Evolutionary conservation across 2,888 invertebrate species (phyloP).

Genomic region (Tryphoninae sp.): DNA sequence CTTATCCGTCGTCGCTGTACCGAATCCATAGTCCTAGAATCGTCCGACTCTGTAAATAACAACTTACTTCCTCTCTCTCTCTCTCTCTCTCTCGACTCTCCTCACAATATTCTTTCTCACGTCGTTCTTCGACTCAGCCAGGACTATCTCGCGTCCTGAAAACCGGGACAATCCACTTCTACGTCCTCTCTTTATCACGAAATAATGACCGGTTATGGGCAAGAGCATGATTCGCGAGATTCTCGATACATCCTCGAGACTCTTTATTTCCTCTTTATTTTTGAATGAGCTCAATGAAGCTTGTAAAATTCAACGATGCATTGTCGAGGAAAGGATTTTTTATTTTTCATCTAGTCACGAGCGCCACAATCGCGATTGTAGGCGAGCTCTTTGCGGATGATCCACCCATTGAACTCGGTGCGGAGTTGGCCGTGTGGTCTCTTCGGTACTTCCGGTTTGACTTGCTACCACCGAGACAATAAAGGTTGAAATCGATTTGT

Average conservation of each 20-base stretch:
- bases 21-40: conserved; percentile 34
- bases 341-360: neutral
- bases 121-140: neutral
- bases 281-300: neutral
- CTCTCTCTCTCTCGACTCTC: neutral
- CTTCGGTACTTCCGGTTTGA: too few species aligned
- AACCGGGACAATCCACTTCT: conserved; percentile 26
- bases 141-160: conserved; percentile 9
- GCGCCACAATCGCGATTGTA: neutral
- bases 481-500: too few species aligned
- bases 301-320: conserved; percentile 2
- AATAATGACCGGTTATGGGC: neutral
- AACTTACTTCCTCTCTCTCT: neutral
- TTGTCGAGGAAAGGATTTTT: neutral
- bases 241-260: neutral
- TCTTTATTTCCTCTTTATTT: neutral
- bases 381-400: neutral
- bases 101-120: neutral
- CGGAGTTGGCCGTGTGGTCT: neutral
- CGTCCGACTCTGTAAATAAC: neutral
- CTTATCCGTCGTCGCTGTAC: conserved; percentile 35
- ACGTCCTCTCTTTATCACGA: conserved; percentile 6
- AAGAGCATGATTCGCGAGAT: conserved; percentile 3
- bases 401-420: neutral
- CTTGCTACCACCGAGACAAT: too few species aligned